phyloP scores from a whole-genome alignment of 2,797 vertebrate genomes.

The Phataginus tricuspis region DNA sequence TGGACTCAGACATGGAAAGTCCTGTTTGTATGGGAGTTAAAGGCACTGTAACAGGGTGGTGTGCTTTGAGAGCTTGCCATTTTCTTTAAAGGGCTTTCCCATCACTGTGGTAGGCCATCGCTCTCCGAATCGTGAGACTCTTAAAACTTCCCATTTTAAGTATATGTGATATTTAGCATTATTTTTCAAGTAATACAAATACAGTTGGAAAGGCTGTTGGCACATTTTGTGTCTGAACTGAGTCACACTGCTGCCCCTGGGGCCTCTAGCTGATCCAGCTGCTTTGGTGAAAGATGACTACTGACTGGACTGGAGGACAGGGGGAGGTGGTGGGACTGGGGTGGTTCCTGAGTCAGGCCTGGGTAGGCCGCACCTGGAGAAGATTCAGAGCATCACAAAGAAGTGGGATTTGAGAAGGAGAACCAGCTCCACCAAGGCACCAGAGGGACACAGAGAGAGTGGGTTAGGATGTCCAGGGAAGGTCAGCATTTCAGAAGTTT shows the following conservation, averaged over 20 bases:
- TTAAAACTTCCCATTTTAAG: slow-evolving; percentile 2
- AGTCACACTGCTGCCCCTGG: not conserved
- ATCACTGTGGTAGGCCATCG: not conserved
- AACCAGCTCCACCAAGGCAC: not conserved
- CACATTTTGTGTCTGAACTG: not conserved
- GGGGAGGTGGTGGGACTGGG: not conserved
- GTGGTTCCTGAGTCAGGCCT: not conserved
- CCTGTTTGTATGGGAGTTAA: not conserved
- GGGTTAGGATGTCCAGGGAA: not conserved
- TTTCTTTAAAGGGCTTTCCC: not conserved
- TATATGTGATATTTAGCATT: not conserved
- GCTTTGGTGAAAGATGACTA: not conserved
- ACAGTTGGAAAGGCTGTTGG: not conserved
- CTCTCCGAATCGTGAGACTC: not conserved
- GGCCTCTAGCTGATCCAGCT: not conserved
- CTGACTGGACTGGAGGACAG: not conserved
- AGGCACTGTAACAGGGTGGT: not conserved
- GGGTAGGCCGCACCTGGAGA: not conserved
- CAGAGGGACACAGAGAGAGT: not conserved
- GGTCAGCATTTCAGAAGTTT: not conserved
- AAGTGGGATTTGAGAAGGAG: not conserved
- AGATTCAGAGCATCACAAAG: not conserved
- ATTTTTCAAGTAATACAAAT: not conserved
- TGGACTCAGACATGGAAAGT: not conserved
- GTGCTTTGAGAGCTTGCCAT: not conserved